Evolutionary conservation across 2,113 vertebrate genomes (phyloP).

Genomic region (Centropristis striata): DNA sequence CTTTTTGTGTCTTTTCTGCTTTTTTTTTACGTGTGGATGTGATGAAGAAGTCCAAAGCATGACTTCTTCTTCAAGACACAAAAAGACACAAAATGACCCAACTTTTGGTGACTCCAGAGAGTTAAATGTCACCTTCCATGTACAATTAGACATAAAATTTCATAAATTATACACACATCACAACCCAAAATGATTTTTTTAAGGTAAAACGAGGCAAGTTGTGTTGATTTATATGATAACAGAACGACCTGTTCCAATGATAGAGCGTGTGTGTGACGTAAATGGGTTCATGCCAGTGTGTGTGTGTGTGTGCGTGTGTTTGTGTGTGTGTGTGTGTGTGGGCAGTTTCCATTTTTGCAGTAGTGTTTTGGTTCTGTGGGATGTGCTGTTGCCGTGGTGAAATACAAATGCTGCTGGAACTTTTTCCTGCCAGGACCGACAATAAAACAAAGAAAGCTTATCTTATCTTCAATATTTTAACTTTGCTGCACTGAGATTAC

Average conservation of each 20-base stretch:
- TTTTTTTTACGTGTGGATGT: too few species aligned
- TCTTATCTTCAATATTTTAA: too few species aligned
- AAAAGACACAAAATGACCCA: too few species aligned
- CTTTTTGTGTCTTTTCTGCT: too few species aligned
- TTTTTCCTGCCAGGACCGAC: background rate
- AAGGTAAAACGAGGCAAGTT: background rate
- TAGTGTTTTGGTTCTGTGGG: conserved; percentile 29
- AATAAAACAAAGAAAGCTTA: background rate
- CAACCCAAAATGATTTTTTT: background rate
- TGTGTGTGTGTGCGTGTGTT: background rate
- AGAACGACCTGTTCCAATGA: background rate
- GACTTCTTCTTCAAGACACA: too few species aligned
- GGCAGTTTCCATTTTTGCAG: background rate
- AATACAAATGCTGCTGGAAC: conserved; percentile 37
- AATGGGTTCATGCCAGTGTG: background rate
- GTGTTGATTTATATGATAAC: background rate
- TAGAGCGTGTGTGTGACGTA: background rate
- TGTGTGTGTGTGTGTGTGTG: background rate
- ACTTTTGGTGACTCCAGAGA: too few species aligned
- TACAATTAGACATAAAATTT: background rate
- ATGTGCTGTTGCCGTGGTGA: conserved; percentile 46
- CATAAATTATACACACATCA: background rate
- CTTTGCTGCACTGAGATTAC: background rate
- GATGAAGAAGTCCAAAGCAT: too few species aligned
- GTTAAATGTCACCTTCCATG: too few species aligned